Conservation (phyloP, 2,888 invertebrate species). For the Autographa gamma region DNA sequence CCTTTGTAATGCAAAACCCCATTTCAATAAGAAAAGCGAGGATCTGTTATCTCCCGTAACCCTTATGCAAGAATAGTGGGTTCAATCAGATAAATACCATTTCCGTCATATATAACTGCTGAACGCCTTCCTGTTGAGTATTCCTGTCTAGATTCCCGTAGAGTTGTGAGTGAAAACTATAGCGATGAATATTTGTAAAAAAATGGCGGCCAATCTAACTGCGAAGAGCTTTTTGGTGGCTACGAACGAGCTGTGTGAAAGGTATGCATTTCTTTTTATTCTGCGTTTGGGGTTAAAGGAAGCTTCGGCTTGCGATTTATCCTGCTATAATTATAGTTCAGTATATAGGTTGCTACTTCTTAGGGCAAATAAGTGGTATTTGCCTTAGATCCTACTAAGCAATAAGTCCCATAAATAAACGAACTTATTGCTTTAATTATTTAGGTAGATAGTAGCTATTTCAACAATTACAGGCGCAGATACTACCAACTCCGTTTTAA, state of each 20-base stretch:
- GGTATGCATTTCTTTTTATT: slow-evolving; percentile 25
- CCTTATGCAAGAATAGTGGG: slow-evolving; percentile 20
- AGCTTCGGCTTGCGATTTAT: no score
- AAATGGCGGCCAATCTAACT: slow-evolving; percentile 11
- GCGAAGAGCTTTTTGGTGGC: slow-evolving; percentile 10
- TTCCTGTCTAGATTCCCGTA: slow-evolving; percentile 10
- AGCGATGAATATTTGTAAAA: slow-evolving; percentile 45
- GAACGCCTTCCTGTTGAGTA: slow-evolving; percentile 1
- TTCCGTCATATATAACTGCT: slow-evolving; percentile 33
- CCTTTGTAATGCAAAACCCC: slow-evolving; percentile 50
- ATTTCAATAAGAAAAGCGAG: slow-evolving; percentile 49
- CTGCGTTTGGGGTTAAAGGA: neutral
- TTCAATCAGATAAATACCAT: slow-evolving; percentile 47
- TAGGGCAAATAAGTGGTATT: no score
- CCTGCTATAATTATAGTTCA: no score
- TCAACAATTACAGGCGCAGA: neutral
- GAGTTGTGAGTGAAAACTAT: slow-evolving; percentile 11
- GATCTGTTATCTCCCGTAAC: slow-evolving; percentile 14
- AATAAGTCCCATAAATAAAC: no score
- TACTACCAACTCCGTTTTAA: neutral
- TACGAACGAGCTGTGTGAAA: slow-evolving; percentile 19
- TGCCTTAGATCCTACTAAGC: no score
- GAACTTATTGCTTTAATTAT: no score
- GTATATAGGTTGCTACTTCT: no score
- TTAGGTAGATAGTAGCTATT: neutral